Evolutionary conservation across 1,140 invertebrate species (phyloP), one percentile per base, ranked within the genome.

Genomic region (Oncopeltus fasciatus): DNA sequence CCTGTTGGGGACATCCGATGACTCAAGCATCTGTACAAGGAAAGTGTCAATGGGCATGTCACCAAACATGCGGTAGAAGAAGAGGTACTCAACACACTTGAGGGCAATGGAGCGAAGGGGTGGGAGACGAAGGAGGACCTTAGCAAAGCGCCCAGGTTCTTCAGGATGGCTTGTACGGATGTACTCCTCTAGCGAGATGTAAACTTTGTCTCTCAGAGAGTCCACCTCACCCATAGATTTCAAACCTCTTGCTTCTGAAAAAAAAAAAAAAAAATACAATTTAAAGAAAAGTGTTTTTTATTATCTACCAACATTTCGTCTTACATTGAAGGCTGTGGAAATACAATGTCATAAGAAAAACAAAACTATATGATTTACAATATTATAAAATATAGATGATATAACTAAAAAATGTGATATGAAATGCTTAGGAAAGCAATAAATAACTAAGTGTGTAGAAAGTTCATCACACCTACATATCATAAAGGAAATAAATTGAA

Each of bases 61-160:
- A 38, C 83, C 87, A 66, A 93, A 87, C 43, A 96, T 78, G 72
- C 90, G 87, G 77, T 93, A 95, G 78, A 93, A 95, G 78, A 95
- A 98, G 47, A 97, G 78, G 76, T 96, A 90, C 73, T 98, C 93
- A 68, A 91, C 78, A 76, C 94, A 96, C 76, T 97, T 97, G 18
- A 98, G 81, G 29, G 90, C 94, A 70, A 98, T 97, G 62, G 93
- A 96, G 57, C 95, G 81, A 20, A 98, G 80, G 2, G 94, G 90
- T 2, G 95, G 95, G 70, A 98, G 77, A 63, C 95, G 85, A 51
- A 98, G 76, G 61, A 98, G 76, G 5, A 98, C 76, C 72, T 97
- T 94, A 21, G 94, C 92, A 75, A 98, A 98, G 27, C 95, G 81
- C 5, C 92, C 92, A 28, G 92, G 86, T 71, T 98, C 94, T 18